These are phyloP conservation scores for Ostrea denselamellosa DNA, from an alignment of 1,140 invertebrate species.

Conservation along the genomic window DNA sequence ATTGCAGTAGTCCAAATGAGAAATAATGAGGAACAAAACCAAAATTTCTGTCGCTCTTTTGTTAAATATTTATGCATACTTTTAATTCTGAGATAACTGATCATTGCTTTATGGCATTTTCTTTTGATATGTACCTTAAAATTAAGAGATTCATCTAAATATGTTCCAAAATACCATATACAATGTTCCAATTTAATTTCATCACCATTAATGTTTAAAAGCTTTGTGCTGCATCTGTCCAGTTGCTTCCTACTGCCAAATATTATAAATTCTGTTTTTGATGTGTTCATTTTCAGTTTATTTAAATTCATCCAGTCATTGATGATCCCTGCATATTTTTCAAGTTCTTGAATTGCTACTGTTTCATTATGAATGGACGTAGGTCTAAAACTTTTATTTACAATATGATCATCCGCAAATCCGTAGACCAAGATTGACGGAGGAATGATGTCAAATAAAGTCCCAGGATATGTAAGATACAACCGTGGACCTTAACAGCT, in stretches of 20 bases:
- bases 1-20: conserved; percentile 48
- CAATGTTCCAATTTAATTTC: too few relatives aligned
- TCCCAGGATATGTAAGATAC: conserved; percentile 50
- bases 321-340: background rate
- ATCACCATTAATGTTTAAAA: too few relatives aligned
- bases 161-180: too few relatives aligned
- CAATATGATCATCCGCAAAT: conserved; percentile 42
- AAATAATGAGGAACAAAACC: too few relatives aligned
- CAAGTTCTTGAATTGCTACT: background rate
- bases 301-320: conserved; percentile 45
- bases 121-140: too few relatives aligned
- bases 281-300: conserved; percentile 50
- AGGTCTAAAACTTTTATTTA: conserved; percentile 8
- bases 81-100: conserved; percentile 48
- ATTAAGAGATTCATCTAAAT: too few relatives aligned
- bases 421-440: conserved; percentile 48
- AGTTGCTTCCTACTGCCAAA: too few relatives aligned
- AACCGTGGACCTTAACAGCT: conserved; percentile 52
- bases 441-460: conserved; percentile 53
- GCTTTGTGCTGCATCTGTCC: too few relatives aligned
- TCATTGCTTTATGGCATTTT: too few relatives aligned
- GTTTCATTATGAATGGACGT: background rate
- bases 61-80: conserved; percentile 39
- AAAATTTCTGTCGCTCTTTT: conserved; percentile 47
- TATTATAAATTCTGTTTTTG: too few relatives aligned